Base-by-base conservation (phyloP, 2,797 vertebrate genomes). In the Pantherophis alleghaniensis region DNA sequence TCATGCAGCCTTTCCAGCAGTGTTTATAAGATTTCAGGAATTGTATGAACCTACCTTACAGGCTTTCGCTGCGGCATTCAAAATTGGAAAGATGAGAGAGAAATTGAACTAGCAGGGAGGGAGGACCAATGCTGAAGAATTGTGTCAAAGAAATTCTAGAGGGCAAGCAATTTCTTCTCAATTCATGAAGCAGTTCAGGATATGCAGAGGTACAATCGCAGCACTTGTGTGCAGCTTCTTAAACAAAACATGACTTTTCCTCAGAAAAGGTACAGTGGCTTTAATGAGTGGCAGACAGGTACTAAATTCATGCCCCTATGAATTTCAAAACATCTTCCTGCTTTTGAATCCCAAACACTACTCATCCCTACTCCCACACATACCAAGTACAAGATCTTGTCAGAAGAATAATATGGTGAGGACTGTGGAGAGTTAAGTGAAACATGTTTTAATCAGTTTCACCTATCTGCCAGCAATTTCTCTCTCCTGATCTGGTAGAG, bases 1-100 rank as follows among this genome's bases (percentile, higher is more conserved):
- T 87, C 55, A 91, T 69, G 74, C 11, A 91, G 61, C 20, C 32
- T 69, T 93, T 74, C 53, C 87, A 93, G 86, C 42, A 88, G 55
- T 11, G 66, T 91, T 91, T 91, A 91, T 66, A 91, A 93, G 56
- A 88, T 88, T 86, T 93, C 92, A 93, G 28, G 22, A 91, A 91
- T 24, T 91, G 16, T 37, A 42, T 55, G 86, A 91, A 91, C 26
- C 22, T 93, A 69, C 90, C 60, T 55, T 83, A n/a, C 47, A 93
- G 63, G 14, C 42, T 79, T 91, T 91, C 22, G 26, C 83, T 90
- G 53, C 28, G 69, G 28, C 53, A 93, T 93, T 56, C 28, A 91
- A 57, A 91, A 91, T 61, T 24, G 88, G 86, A 88, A 55, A 93
- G 90, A 88, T n/a, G n/a, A 93, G 59, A 66, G 1, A 42, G 53